Evolutionary conservation across 2,113 vertebrate genomes (phyloP).

Genomic region (Catagonus wagneri): DNA sequence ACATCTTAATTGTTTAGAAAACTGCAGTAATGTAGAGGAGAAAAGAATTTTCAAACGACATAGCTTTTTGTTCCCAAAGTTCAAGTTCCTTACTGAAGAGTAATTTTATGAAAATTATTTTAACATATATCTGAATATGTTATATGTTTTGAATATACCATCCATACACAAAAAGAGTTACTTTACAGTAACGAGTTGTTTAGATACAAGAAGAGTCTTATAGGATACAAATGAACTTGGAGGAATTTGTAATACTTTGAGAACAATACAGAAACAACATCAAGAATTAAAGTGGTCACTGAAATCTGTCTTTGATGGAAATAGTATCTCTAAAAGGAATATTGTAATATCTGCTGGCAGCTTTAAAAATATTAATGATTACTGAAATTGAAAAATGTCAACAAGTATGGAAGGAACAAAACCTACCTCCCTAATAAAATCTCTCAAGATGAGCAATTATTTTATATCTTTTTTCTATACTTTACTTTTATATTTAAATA

Average conservation of each 20-base stretch:
- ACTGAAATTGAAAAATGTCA: constrained; percentile 60
- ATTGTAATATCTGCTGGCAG: constrained; percentile 43
- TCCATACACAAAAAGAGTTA: neutral
- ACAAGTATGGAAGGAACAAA: constrained; percentile 48
- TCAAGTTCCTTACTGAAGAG: neutral
- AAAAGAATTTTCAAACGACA: constrained; percentile 46
- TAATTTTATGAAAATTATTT: constrained; percentile 21
- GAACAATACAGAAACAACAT: constrained; percentile 62
- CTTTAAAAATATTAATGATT: constrained; percentile 68
- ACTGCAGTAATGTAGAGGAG: neutral
- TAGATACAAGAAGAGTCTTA: constrained; percentile 51
- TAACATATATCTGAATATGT: neutral
- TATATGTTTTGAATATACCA: constrained; percentile 39
- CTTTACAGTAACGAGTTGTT: constrained; percentile 60
- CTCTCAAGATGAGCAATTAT: constrained; percentile 33
- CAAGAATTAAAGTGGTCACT: constrained; percentile 34
- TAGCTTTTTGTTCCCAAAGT: neutral
- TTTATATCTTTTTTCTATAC: constrained; percentile 40
- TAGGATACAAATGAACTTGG: constrained; percentile 51
- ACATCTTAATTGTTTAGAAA: constrained; percentile 49
- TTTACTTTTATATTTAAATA: constrained; percentile 41
- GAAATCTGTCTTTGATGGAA: constrained; percentile 51
- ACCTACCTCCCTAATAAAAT: constrained; percentile 12
- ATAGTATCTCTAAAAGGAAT: constrained; percentile 59
- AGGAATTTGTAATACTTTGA: constrained; percentile 44